phyloP scores from a whole-genome alignment of 2,113 vertebrate species.

The Corythaeola cristata region DNA sequence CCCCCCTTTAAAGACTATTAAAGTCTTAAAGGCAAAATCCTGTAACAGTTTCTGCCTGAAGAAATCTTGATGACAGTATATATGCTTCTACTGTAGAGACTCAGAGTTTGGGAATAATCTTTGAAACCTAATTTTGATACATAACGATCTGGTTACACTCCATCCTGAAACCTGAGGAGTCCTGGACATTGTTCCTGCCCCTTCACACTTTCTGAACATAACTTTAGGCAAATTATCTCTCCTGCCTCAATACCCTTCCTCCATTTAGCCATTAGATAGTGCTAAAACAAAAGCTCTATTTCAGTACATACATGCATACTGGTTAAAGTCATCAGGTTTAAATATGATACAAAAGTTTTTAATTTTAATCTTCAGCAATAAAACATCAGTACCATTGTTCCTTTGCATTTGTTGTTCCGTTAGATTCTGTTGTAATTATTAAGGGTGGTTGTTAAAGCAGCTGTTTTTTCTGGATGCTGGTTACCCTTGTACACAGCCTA shows the following conservation, averaged over 20 bases:
- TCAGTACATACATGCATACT: not conserved
- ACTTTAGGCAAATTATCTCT: not conserved
- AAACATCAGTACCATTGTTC: not conserved
- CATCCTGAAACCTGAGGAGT: not conserved
- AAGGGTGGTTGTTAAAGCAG: not conserved
- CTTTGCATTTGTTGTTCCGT: not conserved
- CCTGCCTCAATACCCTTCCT: not conserved
- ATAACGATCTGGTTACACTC: not conserved
- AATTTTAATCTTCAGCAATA: not conserved
- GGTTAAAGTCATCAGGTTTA: not conserved
- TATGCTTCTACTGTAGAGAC: not conserved
- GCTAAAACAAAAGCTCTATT: not conserved
- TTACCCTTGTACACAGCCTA: fast-evolving
- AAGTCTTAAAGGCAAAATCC: not conserved
- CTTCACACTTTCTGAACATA: not conserved
- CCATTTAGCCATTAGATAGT: not conserved
- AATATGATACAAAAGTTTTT: not conserved
- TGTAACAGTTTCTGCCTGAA: not conserved
- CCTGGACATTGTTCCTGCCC: not conserved
- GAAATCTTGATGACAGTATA: not conserved
- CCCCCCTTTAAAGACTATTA: not conserved
- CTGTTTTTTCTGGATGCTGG: not conserved
- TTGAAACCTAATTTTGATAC: not conserved
- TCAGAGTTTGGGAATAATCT: not conserved
- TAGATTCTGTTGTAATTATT: not conserved